phyloP scores from a whole-genome alignment of 2,113 vertebrate genomes.

The Cisticola juncidis region DNA sequence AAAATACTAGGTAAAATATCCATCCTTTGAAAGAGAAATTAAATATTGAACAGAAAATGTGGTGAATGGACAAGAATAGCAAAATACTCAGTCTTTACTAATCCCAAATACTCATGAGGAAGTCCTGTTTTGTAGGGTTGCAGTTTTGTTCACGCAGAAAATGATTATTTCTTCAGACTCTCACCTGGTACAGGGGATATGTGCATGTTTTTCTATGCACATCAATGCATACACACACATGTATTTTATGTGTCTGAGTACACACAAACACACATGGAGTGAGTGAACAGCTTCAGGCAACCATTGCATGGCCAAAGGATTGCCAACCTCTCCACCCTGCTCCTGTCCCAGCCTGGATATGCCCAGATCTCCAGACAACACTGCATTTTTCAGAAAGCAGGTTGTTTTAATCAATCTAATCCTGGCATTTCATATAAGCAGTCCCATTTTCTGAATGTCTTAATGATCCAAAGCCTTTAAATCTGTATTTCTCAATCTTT shows the following conservation, averaged over 20 bases:
- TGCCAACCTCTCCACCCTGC: not conserved
- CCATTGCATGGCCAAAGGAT: not conserved
- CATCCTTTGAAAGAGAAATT: not conserved
- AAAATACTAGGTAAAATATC: not conserved
- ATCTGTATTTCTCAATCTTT: not conserved
- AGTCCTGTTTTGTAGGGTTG: not conserved
- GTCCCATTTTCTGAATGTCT: not conserved
- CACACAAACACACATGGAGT: fast-evolving
- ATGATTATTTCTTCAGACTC: not conserved
- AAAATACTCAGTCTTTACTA: not conserved
- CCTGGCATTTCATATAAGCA: not conserved
- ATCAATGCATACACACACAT: fast-evolving
- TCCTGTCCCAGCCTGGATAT: not conserved
- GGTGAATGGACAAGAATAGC: not conserved
- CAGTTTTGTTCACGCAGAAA: not conserved
- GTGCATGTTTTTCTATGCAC: not conserved
- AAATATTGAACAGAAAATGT: not conserved
- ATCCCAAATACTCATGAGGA: not conserved
- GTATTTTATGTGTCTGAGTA: not conserved
- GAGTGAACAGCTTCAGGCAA: not conserved
- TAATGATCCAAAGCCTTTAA: not conserved
- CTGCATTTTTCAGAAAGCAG: not conserved
- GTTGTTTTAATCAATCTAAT: not conserved
- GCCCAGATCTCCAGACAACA: not conserved
- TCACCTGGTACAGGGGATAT: not conserved